Evolutionary conservation across 2,797 vertebrate species (phyloP), one percentile per base, ranked within the genome.

Genomic region (Sylvilagus floridanus): DNA sequence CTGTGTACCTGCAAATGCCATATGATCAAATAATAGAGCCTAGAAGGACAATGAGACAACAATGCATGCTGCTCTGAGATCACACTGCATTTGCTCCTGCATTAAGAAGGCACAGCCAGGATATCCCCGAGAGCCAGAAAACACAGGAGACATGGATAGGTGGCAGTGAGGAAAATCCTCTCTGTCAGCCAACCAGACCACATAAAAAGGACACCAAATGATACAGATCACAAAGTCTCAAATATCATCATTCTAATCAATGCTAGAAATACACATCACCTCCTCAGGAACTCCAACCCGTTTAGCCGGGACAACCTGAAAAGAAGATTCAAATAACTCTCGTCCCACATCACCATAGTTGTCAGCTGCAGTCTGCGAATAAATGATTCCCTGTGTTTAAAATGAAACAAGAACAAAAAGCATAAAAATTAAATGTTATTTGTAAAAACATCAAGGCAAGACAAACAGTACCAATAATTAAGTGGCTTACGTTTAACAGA

Each of bases 231-330:
- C 47, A 63, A 88, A 79, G 63, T 54, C 71, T 7, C 66, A 93
- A 62, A 52, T 3, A 69, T 28, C 54, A 50, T n/a, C 47, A 95
- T 28, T 71, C 69, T 72, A 69, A 78, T 60, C 73, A 63, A 0
- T 6, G 8, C 42, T 66, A 88, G 30, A 91, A 91, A 72, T 66
- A 60, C 7, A 90, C 21, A 47, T 98, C 97, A 99, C 99, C 99
- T 99, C 99, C 65, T 99, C 99, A 63, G 99, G 99, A 84, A 99
- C 95, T 16, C 99, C 99, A 0, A 99, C 90, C 96, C 99, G 99
- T 97, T 99, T 99, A 66, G 99, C 98, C 66, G 99, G 99, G 95
- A 98, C 97, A 12, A 94, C 97, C 2, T 98, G 81, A 78, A 97
- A n/a, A 2, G 82, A 95, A 90, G 21, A 96, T 78, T 93, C 97